A percentile compares a stretch with the other conserved stretches of the same genome.
phyloP scores from a whole-genome alignment of 2,888 invertebrate species.

The Agriopis leucophaearia region DNA sequence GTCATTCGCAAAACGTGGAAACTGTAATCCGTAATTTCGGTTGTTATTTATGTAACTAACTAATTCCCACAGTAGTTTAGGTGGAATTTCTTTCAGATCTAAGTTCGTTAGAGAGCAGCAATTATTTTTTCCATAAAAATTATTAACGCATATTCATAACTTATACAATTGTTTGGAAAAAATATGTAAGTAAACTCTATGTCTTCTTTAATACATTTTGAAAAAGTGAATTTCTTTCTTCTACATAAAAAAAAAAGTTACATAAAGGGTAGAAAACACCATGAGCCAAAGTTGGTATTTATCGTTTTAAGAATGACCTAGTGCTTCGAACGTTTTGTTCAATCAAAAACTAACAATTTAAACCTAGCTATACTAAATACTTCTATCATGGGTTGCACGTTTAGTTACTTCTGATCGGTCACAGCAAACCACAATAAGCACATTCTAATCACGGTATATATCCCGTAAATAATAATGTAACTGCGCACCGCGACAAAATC shows the following conservation, averaged over 20 bases:
- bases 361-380: constrained; percentile 60
- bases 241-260: not conserved
- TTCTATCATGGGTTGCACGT: not conserved
- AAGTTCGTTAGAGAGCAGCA: not conserved
- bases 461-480: no score
- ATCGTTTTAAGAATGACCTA: constrained; percentile 8
- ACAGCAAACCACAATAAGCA: not conserved
- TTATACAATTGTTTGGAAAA: no score
- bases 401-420: not conserved
- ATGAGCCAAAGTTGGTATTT: not conserved
- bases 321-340: constrained; percentile 70
- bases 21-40: not conserved
- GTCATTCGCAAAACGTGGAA: constrained; percentile 15
- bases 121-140: no score
- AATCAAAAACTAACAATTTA: constrained; percentile 67
- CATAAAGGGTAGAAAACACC: not conserved
- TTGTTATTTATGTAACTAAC: not conserved
- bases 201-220: no score
- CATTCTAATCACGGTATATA: not conserved
- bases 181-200: no score
- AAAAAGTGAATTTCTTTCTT: not conserved
- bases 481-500: no score
- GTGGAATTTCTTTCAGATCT: not conserved
- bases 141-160: no score
- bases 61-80: not conserved